Evolutionary conservation across 2,113 vertebrate species (phyloP).

Genomic region (Epinephelus fuscoguttatus): DNA sequence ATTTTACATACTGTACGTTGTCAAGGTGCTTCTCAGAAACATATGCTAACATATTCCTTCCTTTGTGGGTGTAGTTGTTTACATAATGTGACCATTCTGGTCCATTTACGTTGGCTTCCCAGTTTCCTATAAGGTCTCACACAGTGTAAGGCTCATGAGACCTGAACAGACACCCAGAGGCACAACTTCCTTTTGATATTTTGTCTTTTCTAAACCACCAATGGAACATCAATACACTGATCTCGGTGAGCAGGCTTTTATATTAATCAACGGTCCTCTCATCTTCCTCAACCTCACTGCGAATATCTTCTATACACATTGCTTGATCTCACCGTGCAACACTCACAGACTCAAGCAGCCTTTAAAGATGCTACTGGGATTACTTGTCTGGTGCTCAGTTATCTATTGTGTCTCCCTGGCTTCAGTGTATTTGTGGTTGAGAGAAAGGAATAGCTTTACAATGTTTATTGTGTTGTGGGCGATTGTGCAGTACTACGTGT

Average conservation of each 20-base stretch:
- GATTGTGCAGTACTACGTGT: neutral
- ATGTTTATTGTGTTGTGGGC: fast-evolving
- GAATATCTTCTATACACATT: constrained; percentile 62
- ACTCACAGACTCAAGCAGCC: constrained; percentile 52
- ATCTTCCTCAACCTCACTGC: constrained; percentile 11
- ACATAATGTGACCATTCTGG: constrained; percentile 13
- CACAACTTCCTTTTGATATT: neutral
- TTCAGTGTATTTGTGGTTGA: fast-evolving
- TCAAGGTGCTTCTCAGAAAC: neutral
- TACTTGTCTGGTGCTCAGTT: constrained; percentile 42
- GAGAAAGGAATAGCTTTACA: fast-evolving
- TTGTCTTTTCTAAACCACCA: constrained; percentile 2
- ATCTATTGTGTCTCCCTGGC: constrained; percentile 1
- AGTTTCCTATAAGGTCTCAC: neutral
- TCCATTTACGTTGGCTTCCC: neutral
- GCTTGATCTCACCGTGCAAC: constrained; percentile 36
- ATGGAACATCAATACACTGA: neutral
- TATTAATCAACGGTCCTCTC: constrained; percentile 38
- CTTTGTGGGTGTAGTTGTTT: constrained; percentile 9
- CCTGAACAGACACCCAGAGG: neutral
- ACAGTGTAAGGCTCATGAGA: neutral
- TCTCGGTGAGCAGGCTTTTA: neutral
- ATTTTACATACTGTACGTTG: neutral
- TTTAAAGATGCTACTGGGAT: constrained; percentile 59
- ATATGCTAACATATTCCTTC: neutral